Evolutionary conservation across 2,113 vertebrate genomes (phyloP).

Genomic region (Oncorhynchus masou): DNA sequence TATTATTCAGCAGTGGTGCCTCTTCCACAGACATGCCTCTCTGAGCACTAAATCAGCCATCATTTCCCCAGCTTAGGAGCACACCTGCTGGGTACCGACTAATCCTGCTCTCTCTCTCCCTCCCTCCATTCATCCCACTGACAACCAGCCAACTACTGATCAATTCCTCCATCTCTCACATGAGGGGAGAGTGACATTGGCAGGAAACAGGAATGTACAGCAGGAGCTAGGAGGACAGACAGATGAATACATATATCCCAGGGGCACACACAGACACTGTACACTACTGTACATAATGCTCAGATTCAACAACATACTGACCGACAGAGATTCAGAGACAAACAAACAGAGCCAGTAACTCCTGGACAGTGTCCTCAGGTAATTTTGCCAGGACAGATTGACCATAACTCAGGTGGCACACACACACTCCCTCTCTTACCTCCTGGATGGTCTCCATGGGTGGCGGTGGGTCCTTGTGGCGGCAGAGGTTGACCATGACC

Average conservation of each 20-base stretch:
- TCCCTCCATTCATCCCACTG: background rate
- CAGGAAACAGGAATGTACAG: background rate
- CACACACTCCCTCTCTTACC: constrained; percentile 47
- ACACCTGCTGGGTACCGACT: background rate
- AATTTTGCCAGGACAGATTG: background rate
- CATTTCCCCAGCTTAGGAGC: background rate
- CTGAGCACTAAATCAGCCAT: background rate
- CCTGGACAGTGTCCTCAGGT: background rate
- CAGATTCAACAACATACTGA: background rate
- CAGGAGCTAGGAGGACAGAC: background rate
- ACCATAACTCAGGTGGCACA: background rate
- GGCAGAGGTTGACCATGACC: constrained; percentile 99
- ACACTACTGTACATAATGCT: too few relatives aligned
- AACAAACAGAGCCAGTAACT: background rate
- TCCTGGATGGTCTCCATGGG: constrained; percentile 99
- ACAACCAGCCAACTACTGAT: too few relatives aligned
- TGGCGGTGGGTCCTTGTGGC: constrained; percentile 97
- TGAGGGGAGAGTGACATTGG: background rate
- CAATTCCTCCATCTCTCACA: too few relatives aligned
- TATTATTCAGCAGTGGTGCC: background rate
- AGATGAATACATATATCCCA: too few relatives aligned
- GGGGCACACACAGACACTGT: background rate
- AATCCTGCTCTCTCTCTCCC: background rate
- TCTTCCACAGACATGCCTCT: background rate
- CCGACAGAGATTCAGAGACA: background rate